Evolutionary conservation across 2,113 vertebrate genomes (phyloP), one percentile per base, ranked within the genome.

Genomic region (Esox niger): DNA sequence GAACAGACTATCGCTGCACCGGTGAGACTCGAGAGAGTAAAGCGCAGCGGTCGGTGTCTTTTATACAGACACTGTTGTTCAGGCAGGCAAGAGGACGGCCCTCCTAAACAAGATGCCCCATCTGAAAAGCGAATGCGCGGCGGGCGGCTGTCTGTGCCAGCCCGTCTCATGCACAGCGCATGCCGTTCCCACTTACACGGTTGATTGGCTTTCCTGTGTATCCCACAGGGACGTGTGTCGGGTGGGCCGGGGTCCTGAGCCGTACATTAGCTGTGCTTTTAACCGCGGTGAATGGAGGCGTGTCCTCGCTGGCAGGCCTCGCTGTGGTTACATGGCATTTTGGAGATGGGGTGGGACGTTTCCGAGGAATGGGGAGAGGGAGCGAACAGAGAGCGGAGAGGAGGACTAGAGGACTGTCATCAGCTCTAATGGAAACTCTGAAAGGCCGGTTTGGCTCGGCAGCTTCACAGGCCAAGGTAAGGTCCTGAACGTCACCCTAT

Each of bases 51-150:
- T 61, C 2, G 0, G 15, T 68, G 15, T 11, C 21, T 78, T 66
- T 70, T 49, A 52, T 67, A 63, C 75, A 61, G 72, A 69, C 43
- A 35, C 70, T 64, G 69, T 70, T 74, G 57, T 38, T 72, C 64
- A 71, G 67, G 33, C 57, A 78, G 68, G 60, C 59, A 55, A n/a
- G n/a, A n/a, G n/a, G n/a, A 52, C 47, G 27, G 58, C 58, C 4
- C 25, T 33, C 13, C 11, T 21, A 74, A 46, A 23, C 67, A 57
- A 47, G 66, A 72, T 72, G 66, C 72, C 35, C 69, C 15, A 11
- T 80, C 80, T 83, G 79, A 69, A 56, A 58, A 33, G 69, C 58
- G 32, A 20, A 25, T 27, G 67, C 63, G 77, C 27, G 30, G 80
- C 81, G 71, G 71, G 79, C 78, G 71, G 79, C 78, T 70, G 47